Evolutionary conservation across 2,113 vertebrate genomes (phyloP), one percentile per base, ranked within the genome.

Genomic region (Chinchilla lanigera): DNA sequence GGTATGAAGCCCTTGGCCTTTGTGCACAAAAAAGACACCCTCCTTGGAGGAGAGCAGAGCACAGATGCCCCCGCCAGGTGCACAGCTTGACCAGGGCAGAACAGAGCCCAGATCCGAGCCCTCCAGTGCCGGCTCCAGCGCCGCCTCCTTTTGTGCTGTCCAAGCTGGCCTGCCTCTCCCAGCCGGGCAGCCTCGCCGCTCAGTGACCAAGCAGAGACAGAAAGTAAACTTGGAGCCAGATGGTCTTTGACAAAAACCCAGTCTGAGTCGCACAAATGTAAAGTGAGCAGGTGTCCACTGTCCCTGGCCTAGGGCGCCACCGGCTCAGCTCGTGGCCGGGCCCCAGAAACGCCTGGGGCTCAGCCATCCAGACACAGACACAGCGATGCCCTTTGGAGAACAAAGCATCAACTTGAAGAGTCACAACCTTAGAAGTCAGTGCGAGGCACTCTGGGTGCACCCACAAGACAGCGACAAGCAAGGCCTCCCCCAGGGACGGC

Each of bases 171-270:
- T 1, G 1, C 17, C 26, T 26, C 88, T 44, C 54, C 82, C 0
- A 5, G 33, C n/a, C 89, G n/a, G 65, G 77, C n/a, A 19, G 60
- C 41, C 73, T 83, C 86, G 61, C 47, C 89, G 30, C 63, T n/a
- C 71, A 3, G 17, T 67, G 84, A 95, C 58, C 16, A 87, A 35
- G 44, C 54, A 95, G 52, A 87, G 61, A 60, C 63, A 35, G 61
- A 95, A 75, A 90, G 38, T 58, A 92, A 88, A 75, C 54, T 50
- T 47, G 88, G 41, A 91, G 75, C 77, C 89, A 90, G 85, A 87
- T 78, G 81, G 77, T 35, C 33, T 77, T 50, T 60, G 78, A 93
- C n/a, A 22, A 96, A 63, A 65, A 41, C 38, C 1, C 28, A 50
- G 56, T 47, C 60, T 38, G 44, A 93, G 56, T 78, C 67, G 33